A percentile compares a stretch with the other conserved stretches of the same genome.
Conservation (phyloP, 1,140 invertebrate species). For the Chrysoperla carnea region DNA sequence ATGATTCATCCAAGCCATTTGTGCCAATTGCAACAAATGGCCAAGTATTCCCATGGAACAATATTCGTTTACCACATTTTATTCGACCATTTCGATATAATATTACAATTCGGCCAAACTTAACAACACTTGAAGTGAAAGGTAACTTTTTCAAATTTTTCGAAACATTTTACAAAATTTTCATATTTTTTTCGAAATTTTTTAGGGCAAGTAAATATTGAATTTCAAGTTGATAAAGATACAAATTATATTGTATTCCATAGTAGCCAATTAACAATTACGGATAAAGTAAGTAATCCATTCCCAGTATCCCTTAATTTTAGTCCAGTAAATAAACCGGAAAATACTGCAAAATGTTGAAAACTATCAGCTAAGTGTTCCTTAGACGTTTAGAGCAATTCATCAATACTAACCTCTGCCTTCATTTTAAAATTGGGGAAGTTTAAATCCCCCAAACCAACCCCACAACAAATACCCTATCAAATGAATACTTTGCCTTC, state of each 20-base stretch:
- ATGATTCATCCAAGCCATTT: conserved; percentile 33
- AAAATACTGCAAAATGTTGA: too few species aligned
- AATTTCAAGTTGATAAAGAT: conserved; percentile 64
- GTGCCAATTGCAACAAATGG: conserved; percentile 53
- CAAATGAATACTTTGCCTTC: too few species aligned
- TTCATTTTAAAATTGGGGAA: too few species aligned
- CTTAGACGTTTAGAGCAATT: too few species aligned
- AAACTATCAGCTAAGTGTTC: too few species aligned
- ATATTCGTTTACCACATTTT: conserved; percentile 63
- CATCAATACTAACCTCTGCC: too few species aligned
- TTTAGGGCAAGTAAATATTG: conserved; percentile 66
- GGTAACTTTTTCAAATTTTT: conserved; percentile 30
- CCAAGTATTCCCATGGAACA: conserved; percentile 78
- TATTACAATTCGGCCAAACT: conserved; percentile 82
- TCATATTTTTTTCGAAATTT: conserved; percentile 5
- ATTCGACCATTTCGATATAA: conserved; percentile 71
- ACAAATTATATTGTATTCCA: conserved; percentile 84
- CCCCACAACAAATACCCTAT: too few species aligned
- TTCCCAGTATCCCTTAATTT: too few species aligned
- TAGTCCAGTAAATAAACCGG: too few species aligned
- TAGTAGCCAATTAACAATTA: conserved; percentile 75
- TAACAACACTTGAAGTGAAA: conserved; percentile 75
- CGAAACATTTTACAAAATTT: neutral
- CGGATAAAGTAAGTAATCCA: conserved; percentile 42
- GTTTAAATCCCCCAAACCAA: too few species aligned